Base-by-base conservation (phyloP, 2,797 vertebrate genomes). In the Arctocebus calabarensis region DNA sequence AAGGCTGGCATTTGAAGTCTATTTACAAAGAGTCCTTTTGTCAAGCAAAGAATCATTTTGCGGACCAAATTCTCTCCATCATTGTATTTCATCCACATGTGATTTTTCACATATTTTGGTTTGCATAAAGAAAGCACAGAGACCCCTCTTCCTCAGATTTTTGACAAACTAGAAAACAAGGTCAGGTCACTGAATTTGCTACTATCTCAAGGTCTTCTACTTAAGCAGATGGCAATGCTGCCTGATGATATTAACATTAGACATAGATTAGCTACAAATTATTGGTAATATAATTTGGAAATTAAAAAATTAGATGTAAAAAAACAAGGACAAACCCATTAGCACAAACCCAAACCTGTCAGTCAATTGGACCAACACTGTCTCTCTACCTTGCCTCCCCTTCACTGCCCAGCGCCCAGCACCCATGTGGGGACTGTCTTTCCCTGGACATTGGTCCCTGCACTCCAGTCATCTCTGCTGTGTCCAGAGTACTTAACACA, bases 1-100 rank as follows among this genome's bases (percentile, higher is more conserved):
- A 61, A 92, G 57, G 77, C 17, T 87, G 91, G 79, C 70, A 94
- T 93, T 90, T 96, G 84, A 93, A 90, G 70, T 73, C 85, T 92
- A 92, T 89, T 96, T 95, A 95, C 27, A 86, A 45, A 73, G 79
- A 71, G 40, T 92, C 8, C 27, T 73, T 94, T 82, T 61, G 37
- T 81, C 84, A 87, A 91, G 74, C 40, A 91, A 94, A 94, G 29
- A 40, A 59, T 77, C 48, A 27, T 91, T 96, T 68, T 95, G 62
- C 85, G 96, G 90, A 90, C 22, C 77, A 87, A 95, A 96, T 93
- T 23, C 52, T 74, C 52, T 85, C 61, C 43, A 82, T 52, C 22
- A 64, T 19, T 40, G 6, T 55, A 62, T 48, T 84, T 84, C 14
- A 52, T 20, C 77, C 27, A 68, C 34, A 90, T 59, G 34, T 40